These are phyloP conservation scores for Oxyteleia sp. DNA, from an alignment of 2,888 invertebrate genomes.

Conservation along the genomic window DNA sequence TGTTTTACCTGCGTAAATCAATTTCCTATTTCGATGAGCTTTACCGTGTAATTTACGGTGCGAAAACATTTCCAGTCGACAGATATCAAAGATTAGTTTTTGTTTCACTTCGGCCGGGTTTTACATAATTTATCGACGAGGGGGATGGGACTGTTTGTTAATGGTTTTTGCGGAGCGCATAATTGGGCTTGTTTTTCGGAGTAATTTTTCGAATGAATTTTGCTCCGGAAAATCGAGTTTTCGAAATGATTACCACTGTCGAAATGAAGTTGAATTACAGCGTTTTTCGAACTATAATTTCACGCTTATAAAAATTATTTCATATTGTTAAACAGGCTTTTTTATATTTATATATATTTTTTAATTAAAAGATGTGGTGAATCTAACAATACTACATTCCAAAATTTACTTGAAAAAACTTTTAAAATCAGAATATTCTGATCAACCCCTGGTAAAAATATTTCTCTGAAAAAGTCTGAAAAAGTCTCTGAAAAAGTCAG, in stretches of 20 bases:
- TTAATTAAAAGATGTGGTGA: too few relatives aligned
- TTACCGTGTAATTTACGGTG: constrained; percentile 66
- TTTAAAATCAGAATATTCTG: too few relatives aligned
- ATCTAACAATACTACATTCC: too few relatives aligned
- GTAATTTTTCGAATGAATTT: constrained; percentile 7
- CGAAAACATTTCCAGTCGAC: constrained; percentile 60
- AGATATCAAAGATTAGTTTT: constrained; percentile 60
- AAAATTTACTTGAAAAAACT: too few relatives aligned
- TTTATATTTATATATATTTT: too few relatives aligned
- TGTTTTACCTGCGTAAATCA: constrained; percentile 70
- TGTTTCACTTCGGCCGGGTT: constrained; percentile 45
- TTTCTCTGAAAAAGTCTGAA: too few relatives aligned
- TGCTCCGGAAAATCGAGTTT: not conserved
- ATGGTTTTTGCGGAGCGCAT: constrained; percentile 15
- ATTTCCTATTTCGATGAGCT: constrained; percentile 71
- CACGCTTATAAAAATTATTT: too few relatives aligned
- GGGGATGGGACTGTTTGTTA: constrained; percentile 14
- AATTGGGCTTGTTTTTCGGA: constrained; percentile 6
- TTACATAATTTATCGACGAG: constrained; percentile 43
- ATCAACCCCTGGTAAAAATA: too few relatives aligned
- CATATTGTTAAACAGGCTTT: too few relatives aligned
- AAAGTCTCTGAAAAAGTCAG: too few relatives aligned
- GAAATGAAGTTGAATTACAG: too few relatives aligned
- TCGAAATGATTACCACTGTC: not conserved
- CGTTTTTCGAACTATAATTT: too few relatives aligned